Evolutionary conservation across 2,888 invertebrate species (phyloP).

Genomic region (Scaptomyza tumidula): DNA sequence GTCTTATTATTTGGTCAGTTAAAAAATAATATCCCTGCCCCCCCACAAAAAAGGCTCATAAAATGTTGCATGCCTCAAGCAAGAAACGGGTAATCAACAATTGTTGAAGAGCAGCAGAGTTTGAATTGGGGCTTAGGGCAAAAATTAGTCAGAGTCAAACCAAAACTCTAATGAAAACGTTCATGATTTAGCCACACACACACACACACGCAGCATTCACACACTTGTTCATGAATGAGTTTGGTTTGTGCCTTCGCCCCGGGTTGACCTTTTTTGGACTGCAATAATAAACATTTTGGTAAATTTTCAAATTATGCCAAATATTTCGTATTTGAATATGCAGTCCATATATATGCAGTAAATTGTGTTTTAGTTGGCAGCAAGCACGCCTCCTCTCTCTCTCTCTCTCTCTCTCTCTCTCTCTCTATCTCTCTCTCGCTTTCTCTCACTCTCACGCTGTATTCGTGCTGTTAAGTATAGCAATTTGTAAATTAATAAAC

Average conservation of each 20-base stretch:
- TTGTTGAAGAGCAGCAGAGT: neutral
- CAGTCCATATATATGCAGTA: neutral
- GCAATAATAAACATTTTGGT: slow-evolving; percentile 18
- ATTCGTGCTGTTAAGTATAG: slow-evolving; percentile 37
- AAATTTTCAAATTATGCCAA: neutral
- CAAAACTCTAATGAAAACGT: neutral
- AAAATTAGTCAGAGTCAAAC: slow-evolving; percentile 29
- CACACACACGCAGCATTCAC: neutral
- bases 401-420: neutral
- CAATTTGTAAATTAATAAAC: slow-evolving; percentile 72
- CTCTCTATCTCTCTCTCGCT: neutral
- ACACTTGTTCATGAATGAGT: slow-evolving; percentile 14
- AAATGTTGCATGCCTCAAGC: slow-evolving; percentile 5
- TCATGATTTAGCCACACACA: neutral
- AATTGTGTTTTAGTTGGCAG: slow-evolving; percentile 6
- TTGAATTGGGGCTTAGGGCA: neutral
- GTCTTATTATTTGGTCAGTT: neutral
- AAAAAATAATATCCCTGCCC: neutral
- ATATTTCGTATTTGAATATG: neutral
- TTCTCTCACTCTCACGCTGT: neutral
- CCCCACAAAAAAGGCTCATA: no score
- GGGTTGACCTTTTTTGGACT: neutral
- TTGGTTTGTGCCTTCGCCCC: slow-evolving; percentile 8
- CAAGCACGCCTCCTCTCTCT: neutral
- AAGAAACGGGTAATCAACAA: slow-evolving; percentile 19